These are phyloP conservation scores for Tiliacea citrago DNA, from an alignment of 2,888 invertebrate genomes.

Conservation along the genomic window DNA sequence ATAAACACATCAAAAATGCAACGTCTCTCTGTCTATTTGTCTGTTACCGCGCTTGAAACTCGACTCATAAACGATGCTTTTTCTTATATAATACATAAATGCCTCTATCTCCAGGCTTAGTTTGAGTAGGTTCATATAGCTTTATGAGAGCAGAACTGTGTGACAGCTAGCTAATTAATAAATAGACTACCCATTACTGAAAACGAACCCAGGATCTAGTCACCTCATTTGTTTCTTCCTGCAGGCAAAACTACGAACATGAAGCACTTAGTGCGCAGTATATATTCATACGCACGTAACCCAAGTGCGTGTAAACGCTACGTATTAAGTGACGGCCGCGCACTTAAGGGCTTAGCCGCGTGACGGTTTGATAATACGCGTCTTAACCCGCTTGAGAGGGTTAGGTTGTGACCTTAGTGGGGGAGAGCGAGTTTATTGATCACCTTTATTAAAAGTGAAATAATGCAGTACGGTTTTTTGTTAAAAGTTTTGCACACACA, in stretches of 20 bases:
- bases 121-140: no score
- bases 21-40: no score
- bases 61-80: no score
- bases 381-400: conserved; percentile 22
- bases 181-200: neutral
- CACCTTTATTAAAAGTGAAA: neutral
- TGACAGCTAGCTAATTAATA: no score
- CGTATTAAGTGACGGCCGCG: conserved; percentile 55
- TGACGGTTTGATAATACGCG: conserved; percentile 70
- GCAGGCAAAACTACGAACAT: conserved; percentile 22
- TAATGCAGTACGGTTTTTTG: no score
- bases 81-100: no score
- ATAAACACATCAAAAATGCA: no score
- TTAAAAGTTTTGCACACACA: no score
- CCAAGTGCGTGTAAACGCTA: conserved; percentile 52
- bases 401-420: conserved; percentile 2
- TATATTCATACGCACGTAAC: conserved; percentile 24
- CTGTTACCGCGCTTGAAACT: no score
- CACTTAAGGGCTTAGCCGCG: conserved; percentile 69
- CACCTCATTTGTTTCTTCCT: neutral
- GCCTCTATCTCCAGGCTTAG: no score
- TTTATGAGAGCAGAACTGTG: no score
- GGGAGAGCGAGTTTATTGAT: neutral
- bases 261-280: conserved; percentile 33
- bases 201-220: neutral